A percentile compares a stretch with the other conserved stretches of the same genome.
phyloP scores from a whole-genome alignment of 2,888 invertebrate genomes.

The Idaea biselata region DNA sequence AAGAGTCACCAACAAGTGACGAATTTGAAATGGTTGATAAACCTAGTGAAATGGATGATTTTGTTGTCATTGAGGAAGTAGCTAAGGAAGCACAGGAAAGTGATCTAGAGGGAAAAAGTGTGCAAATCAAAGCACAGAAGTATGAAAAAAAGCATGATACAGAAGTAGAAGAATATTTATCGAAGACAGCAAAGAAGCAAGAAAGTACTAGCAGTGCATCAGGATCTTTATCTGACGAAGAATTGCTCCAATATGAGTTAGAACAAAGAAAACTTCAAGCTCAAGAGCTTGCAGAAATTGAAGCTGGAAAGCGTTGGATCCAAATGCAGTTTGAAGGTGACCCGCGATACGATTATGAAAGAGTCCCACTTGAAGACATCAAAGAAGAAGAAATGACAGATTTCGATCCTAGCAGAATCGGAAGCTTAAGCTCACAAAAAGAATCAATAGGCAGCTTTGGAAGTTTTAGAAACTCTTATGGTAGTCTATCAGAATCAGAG shows the following conservation, averaged over 20 bases:
- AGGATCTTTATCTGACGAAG: constrained; percentile 81
- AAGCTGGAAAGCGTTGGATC: constrained; percentile 92
- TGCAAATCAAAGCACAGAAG: constrained; percentile 81
- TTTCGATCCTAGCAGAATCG: constrained; percentile 88
- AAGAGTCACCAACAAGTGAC: constrained; percentile 89
- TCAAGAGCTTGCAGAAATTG: constrained; percentile 79
- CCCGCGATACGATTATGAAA: constrained; percentile 88
- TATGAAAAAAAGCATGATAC: constrained; percentile 83
- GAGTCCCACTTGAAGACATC: constrained; percentile 93
- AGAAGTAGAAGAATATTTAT: constrained; percentile 86
- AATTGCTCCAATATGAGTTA: constrained; percentile 83
- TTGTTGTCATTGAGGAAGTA: constrained; percentile 93
- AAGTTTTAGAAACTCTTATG: constrained; percentile 92
- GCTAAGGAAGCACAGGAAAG: constrained; percentile 92
- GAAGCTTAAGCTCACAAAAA: constrained; percentile 89
- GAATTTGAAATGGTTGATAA: constrained; percentile 94
- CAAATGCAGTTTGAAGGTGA: constrained; percentile 93
- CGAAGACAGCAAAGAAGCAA: constrained; percentile 84
- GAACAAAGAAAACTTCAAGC: constrained; percentile 81
- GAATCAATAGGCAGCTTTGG: constrained; percentile 90
- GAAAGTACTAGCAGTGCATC: constrained; percentile 81
- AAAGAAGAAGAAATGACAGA: constrained; percentile 95
- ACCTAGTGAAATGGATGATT: constrained; percentile 92
- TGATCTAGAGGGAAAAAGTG: constrained; percentile 90
- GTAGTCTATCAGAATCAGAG: constrained; percentile 96